Evolutionary conservation across 2,888 invertebrate genomes (phyloP), one percentile per base, ranked within the genome.

Genomic region (Ichneumoninae sp.): DNA sequence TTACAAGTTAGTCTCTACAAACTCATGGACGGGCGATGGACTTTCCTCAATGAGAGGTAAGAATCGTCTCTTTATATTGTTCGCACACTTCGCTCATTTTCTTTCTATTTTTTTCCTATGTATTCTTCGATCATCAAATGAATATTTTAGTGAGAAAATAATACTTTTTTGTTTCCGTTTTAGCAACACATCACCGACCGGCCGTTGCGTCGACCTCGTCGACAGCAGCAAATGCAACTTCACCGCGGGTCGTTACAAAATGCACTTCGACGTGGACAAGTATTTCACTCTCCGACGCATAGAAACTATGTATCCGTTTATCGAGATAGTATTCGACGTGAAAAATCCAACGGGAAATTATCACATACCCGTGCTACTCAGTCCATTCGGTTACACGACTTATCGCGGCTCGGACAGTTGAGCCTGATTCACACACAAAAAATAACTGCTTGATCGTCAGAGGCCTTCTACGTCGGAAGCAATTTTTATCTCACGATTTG

Each of bases 331-430:
- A 3, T 96, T 97, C 92, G 96, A 96, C 86, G 95, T 96, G 66
- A 95, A 95, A 40, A 94, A 95, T 80, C 95, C 95, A 4, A 94
- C 94, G 3, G 95, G 96, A 78, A 96, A 96, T 89, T 97, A 97
- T 93, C 97, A 97, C 93, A 96, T 97, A 81, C 97, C 97, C 0
- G 93, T 97, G 68, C 94, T 97, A 30, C 93, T 97, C 30, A 97
- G 96, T 89, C 97, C 97, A 0, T 97, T 95, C 93, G 96, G 97
- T 22, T 97, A 97, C 90, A 95, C 97, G 0, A 97, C 97, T 0
- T 97, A 97, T 91, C 95, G 96, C 89, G 97, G 97, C 78, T 95
- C 95, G 88, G 96, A 94, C 93, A 88, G 89, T 87, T 89, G 87
- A 90, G 84, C 80, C 72, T 44, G 13, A 62, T 22, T 8, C 1